phyloP scores from a whole-genome alignment of 2,888 invertebrate genomes.

The Poecilus cupreus region DNA sequence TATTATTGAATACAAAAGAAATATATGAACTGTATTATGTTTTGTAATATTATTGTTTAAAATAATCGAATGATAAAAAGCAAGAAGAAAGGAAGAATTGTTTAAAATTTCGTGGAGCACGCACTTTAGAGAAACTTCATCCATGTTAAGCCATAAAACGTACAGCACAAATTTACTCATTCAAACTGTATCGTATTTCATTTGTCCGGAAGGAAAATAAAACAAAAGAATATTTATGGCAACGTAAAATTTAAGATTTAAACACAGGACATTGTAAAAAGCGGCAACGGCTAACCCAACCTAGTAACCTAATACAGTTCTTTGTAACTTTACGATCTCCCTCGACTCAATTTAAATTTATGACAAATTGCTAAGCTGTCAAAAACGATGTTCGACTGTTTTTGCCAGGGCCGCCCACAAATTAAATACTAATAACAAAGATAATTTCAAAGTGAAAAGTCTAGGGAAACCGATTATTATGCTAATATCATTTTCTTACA shows the following conservation, averaged over 20 bases:
- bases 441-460: constrained; percentile 31
- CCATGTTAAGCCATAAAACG: neutral
- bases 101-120: neutral
- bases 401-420: neutral
- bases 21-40: too few species aligned
- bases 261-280: neutral
- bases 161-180: neutral
- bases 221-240: constrained; percentile 24
- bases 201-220: constrained; percentile 15
- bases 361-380: too few species aligned
- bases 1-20: too few species aligned
- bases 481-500: constrained; percentile 40
- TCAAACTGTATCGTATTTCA: constrained; percentile 31
- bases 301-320: neutral
- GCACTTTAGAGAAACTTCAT: neutral
- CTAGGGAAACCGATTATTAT: constrained; percentile 39
- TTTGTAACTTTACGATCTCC: neutral
- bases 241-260: constrained; percentile 29
- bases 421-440: constrained; percentile 6
- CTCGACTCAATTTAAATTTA: neutral
- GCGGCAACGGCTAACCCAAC: neutral
- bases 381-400: neutral
- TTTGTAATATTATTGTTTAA: too few species aligned
- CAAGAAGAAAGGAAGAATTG: neutral
- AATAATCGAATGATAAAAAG: too few species aligned